Percentiles rank a stretch among this genome's conserved stretches.
Conservation (phyloP, 2,797 vertebrate species). For the Gobio occitaniae region DNA sequence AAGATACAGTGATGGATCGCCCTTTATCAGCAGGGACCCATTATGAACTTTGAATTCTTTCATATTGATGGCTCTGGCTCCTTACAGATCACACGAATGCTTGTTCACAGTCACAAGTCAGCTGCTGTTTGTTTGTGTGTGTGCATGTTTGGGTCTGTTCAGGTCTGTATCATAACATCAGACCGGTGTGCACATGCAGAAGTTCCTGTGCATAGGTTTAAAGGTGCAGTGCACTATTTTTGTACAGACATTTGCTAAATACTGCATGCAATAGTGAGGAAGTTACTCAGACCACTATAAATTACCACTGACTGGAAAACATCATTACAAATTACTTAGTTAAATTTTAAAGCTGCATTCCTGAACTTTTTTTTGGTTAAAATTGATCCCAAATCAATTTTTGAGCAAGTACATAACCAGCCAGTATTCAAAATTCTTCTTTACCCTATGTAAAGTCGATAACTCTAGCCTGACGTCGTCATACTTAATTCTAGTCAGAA, state of each 20-base stretch:
- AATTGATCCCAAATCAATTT: too few relatives aligned
- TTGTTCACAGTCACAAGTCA: not conserved
- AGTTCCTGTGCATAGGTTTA: not conserved
- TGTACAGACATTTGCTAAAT: not conserved
- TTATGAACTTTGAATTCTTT: not conserved
- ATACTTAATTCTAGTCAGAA: too few relatives aligned
- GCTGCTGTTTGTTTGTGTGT: not conserved
- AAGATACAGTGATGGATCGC: not conserved
- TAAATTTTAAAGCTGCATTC: too few relatives aligned
- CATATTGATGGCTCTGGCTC: not conserved
- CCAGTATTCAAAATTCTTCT: too few relatives aligned
- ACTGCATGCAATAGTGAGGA: not conserved
- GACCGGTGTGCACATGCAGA: not conserved
- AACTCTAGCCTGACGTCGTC: too few relatives aligned
- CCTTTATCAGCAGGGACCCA: not conserved
- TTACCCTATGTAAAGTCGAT: too few relatives aligned
- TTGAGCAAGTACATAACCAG: too few relatives aligned
- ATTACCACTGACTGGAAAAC: not conserved
- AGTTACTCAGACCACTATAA: not conserved
- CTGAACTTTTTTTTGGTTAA: too few relatives aligned
- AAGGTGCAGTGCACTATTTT: not conserved
- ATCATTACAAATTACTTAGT: not conserved
- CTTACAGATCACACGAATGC: not conserved
- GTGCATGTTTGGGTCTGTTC: conserved; percentile 33
- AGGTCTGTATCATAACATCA: conserved; percentile 11